Percentiles rank a stretch among this genome's conserved stretches.
phyloP scores from a whole-genome alignment of 2,113 vertebrate genomes.

The Butorides virescens region DNA sequence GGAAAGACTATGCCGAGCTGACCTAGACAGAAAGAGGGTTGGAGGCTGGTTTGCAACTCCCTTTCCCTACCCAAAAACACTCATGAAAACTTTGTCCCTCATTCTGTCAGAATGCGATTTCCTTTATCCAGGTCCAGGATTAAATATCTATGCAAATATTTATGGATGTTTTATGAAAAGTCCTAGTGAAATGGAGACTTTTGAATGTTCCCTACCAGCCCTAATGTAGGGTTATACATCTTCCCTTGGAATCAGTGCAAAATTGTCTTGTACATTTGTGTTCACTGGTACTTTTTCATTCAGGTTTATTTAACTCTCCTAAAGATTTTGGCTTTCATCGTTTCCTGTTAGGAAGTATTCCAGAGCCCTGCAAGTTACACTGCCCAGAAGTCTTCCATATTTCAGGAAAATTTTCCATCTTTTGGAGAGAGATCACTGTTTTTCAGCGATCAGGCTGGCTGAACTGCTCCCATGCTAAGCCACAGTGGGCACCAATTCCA shows the following conservation, averaged over 20 bases:
- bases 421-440: not conserved
- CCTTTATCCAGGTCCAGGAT: not conserved
- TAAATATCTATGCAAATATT: constrained; percentile 46
- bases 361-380: constrained; percentile 30
- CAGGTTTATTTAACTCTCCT: constrained; percentile 16
- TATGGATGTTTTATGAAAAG: not conserved
- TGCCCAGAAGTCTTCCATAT: constrained; percentile 36
- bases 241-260: not conserved
- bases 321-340: constrained; percentile 45
- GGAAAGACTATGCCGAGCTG: not conserved
- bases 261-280: not conserved
- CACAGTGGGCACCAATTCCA: not conserved
- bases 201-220: not conserved
- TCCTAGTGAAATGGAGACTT: constrained; percentile 13
- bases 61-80: not conserved
- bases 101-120: not conserved
- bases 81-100: not conserved
- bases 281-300: constrained; percentile 44
- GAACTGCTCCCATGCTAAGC: not conserved
- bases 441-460: not conserved
- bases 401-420: constrained; percentile 36
- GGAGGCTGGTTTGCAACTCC: not conserved
- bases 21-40: not conserved
- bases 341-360: constrained; percentile 54
- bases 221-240: not conserved